phyloP scores from a whole-genome alignment of 1,140 invertebrate species.

The Philotrypesis tridentata region DNA sequence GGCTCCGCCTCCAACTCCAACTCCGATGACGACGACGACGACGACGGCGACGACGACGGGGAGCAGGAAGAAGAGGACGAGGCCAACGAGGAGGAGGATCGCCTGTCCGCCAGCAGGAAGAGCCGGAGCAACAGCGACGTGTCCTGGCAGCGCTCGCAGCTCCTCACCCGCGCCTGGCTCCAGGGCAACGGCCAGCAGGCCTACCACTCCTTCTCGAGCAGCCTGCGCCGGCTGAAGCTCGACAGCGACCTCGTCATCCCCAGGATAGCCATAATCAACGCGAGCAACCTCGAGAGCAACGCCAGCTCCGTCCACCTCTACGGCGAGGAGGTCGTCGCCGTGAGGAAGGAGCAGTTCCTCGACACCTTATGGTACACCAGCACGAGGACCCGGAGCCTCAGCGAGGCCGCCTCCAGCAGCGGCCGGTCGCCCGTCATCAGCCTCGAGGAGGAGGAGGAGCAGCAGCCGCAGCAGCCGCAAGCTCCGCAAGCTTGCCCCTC shows the following conservation, averaged over 20 bases:
- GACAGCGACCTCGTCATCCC: constrained; percentile 62
- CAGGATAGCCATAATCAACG: constrained; percentile 69
- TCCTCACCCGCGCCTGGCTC: constrained; percentile 60
- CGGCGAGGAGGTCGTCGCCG: not conserved
- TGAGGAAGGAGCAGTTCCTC: not conserved
- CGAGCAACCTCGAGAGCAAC: constrained; percentile 70
- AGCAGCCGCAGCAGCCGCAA: constrained; percentile 50
- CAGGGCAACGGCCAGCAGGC: constrained; percentile 55
- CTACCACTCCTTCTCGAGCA: constrained; percentile 55
- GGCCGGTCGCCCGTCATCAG: constrained; percentile 57
- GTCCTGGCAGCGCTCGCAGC: constrained; percentile 65
- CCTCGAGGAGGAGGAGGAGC: constrained; percentile 53
- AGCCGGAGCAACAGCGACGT: constrained; percentile 67
- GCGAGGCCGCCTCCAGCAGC: constrained; percentile 62
- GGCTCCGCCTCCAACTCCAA: constrained; percentile 53
- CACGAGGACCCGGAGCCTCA: constrained; percentile 60
- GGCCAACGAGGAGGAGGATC: constrained; percentile 27
- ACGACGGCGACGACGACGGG: constrained; percentile 43
- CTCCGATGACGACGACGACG: constrained; percentile 50
- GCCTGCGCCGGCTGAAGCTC: not conserved
- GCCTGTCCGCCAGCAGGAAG: constrained; percentile 49
- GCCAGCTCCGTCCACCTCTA: constrained; percentile 62
- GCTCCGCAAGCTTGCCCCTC: no score
- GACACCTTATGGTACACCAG: not conserved
- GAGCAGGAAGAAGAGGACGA: no score